A percentile compares a stretch with the other conserved stretches of the same genome.
Evolutionary conservation across 2,797 vertebrate species (phyloP).

Genomic region (Enteromius mattozi): DNA sequence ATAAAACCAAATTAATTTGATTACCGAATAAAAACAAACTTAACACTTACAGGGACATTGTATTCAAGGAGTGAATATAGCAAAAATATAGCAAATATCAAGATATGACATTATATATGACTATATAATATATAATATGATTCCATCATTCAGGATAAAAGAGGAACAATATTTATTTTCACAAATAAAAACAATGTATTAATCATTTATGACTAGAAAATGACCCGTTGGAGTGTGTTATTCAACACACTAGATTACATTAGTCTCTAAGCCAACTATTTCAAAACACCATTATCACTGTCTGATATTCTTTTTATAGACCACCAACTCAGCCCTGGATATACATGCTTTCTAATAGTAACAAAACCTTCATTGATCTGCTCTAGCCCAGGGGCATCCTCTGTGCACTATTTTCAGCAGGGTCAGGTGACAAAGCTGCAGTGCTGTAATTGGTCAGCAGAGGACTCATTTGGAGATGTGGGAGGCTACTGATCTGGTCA

Average conservation of each 20-base stretch:
- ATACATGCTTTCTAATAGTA: constrained; percentile 43
- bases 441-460: constrained; percentile 19
- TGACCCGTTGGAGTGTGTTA: background rate
- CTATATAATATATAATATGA: background rate
- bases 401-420: constrained; percentile 59
- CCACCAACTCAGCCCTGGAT: background rate
- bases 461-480: constrained; percentile 37
- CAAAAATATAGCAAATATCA: background rate
- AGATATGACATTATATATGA: background rate
- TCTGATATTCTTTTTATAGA: constrained; percentile 39
- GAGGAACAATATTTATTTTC: background rate
- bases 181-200: background rate
- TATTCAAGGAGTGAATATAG: background rate
- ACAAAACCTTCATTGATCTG: constrained; percentile 62
- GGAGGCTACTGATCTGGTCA: constrained; percentile 61
- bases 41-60: background rate
- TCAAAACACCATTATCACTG: background rate
- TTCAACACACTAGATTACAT: background rate
- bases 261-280: background rate
- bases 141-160: background rate
- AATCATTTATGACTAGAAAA: background rate
- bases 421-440: constrained; percentile 52
- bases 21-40: constrained; percentile 1
- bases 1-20: background rate
- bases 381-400: constrained; percentile 52